Base-by-base conservation (phyloP, 2,888 invertebrate genomes). In the Lochmaea crataegi region DNA sequence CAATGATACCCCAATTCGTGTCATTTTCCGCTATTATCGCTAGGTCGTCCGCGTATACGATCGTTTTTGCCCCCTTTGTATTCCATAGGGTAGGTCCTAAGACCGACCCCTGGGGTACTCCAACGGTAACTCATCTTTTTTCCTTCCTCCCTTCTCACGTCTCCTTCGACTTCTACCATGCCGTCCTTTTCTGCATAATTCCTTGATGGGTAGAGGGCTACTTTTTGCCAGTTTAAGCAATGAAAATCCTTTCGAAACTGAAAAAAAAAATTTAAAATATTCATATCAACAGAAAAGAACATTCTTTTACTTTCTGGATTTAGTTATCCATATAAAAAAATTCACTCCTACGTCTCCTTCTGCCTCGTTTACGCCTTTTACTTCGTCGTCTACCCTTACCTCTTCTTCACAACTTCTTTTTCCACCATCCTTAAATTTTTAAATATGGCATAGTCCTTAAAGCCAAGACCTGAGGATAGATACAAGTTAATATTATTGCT, bases 371-470 rank as follows among this genome's bases (percentile, higher is more conserved):
- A 0, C 10, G 6, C 9, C 51, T n/a, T 16, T 9, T n/a, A 16
- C 16, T 4, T 53, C 51, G 51, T 18, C 16, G 16, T 42, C 42
- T 10, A 16, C 51, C 12, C 6, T 7, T 51, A n/a, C n/a, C 51
- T 53, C 51, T 16, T 53, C 51, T n/a, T 7, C 51, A 7, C 0
- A 53, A 10, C 16, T 53, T 38, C 38, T 22, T 38, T 41, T n/a
- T 61, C 71, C 14, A 66, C 2, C 38, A 18, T 38, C n/a, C 56
- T 26, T 10, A 73, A 65, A 14, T 63, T 69, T 41, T 65, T 69
- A n/a, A 65, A 69, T 26, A 70, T 53, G 1, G 56, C 60, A 18
- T 69, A 73, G 56, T 69, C 69, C 32, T 26, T 66, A 6, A 53
- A 42, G 16, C 58, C 56, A 26, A 73, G 57, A 10, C 22, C 26